These are phyloP conservation scores for Cabera pusaria DNA, from an alignment of 2,888 invertebrate species.

Conservation along the genomic window DNA sequence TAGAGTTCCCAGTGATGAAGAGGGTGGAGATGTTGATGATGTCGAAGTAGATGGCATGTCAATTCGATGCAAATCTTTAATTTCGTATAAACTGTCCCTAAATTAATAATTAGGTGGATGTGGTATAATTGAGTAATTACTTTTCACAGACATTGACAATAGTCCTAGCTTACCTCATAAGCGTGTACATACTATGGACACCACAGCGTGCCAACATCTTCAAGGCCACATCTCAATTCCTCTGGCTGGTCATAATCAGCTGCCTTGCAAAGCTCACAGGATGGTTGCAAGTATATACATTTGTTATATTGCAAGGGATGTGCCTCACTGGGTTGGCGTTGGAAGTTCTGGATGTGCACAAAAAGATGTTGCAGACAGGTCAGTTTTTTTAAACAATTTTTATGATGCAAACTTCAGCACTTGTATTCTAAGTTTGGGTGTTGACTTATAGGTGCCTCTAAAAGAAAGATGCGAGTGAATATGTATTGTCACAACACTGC, in stretches of 20 bases:
- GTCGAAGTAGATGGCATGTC: too few relatives aligned
- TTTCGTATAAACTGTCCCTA: too few relatives aligned
- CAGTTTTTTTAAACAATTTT: slow-evolving; percentile 13
- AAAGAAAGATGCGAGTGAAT: too few relatives aligned
- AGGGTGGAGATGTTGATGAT: too few relatives aligned
- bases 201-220: slow-evolving; percentile 86
- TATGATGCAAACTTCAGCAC: background rate
- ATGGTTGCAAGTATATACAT: slow-evolving; percentile 89
- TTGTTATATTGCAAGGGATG: slow-evolving; percentile 86
- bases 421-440: too few relatives aligned
- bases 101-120: too few relatives aligned
- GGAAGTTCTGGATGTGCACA: slow-evolving; percentile 83
- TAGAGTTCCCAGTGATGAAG: too few relatives aligned
- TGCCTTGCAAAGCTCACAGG: slow-evolving; percentile 90
- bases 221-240: slow-evolving; percentile 86
- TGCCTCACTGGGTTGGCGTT: slow-evolving; percentile 85
- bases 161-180: slow-evolving; percentile 86
- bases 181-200: slow-evolving; percentile 90
- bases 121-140: too few relatives aligned
- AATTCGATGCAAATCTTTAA: too few relatives aligned
- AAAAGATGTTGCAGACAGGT: slow-evolving; percentile 76
- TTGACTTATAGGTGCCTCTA: too few relatives aligned
- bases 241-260: slow-evolving; percentile 91
- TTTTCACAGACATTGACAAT: slow-evolving; percentile 86
- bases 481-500: too few relatives aligned